Conservation (phyloP, 2,888 invertebrate species). For the Agrilus mali region DNA sequence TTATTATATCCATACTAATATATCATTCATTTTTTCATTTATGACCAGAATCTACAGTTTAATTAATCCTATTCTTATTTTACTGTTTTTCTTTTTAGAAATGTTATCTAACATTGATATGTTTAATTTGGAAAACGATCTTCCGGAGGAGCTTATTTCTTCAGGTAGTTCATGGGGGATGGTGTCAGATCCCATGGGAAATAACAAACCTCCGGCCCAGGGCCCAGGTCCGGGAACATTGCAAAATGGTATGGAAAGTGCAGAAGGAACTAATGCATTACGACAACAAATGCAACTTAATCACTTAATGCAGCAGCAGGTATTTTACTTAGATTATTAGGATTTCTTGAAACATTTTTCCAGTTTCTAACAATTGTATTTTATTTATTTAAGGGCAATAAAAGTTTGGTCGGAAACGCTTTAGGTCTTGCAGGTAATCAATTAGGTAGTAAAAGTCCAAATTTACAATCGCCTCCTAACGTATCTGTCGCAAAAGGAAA, state of each 20-base stretch:
- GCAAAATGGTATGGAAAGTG: conserved; percentile 61
- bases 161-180: conserved; percentile 59
- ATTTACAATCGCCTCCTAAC: conserved; percentile 74
- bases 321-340: background rate
- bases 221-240: conserved; percentile 68
- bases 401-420: conserved; percentile 56
- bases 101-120: conserved; percentile 73
- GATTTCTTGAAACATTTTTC: background rate
- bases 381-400: conserved; percentile 49
- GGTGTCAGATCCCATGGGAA: conserved; percentile 40
- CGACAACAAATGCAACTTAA: conserved; percentile 48
- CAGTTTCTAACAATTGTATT: background rate
- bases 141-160: conserved; percentile 80
- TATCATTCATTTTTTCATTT: background rate
- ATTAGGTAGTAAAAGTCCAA: conserved; percentile 71
- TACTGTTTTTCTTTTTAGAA: conserved; percentile 40
- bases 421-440: conserved; percentile 62
- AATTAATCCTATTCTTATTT: conserved; percentile 20
- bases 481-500: conserved; percentile 56
- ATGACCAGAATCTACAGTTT: conserved; percentile 2
- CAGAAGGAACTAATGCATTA: conserved; percentile 36
- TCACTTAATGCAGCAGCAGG: conserved; percentile 54
- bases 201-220: conserved; percentile 68
- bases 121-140: conserved; percentile 82
- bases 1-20: no score